A percentile compares a stretch with the other conserved stretches of the same genome.
These are phyloP conservation scores for Miichthys miiuy DNA, from an alignment of 2,797 vertebrate genomes.

Conservation along the genomic window DNA sequence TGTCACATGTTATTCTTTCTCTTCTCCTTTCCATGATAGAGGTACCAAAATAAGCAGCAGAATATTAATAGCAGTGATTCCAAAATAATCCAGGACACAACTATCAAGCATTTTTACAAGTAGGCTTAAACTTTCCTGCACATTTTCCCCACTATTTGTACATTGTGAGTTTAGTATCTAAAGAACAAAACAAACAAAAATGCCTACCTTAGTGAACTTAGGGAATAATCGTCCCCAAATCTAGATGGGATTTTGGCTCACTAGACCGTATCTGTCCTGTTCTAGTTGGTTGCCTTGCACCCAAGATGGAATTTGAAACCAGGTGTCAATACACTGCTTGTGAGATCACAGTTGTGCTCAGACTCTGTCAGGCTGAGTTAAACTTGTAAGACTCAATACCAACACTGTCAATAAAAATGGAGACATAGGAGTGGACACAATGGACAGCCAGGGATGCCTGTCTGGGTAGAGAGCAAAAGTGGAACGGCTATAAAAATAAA, in stretches of 20 bases:
- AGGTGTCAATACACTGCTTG: constrained; percentile 55
- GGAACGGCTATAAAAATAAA: constrained; percentile 11
- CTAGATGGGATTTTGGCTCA: constrained; percentile 56
- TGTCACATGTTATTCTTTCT: constrained; percentile 26
- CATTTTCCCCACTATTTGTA: neutral
- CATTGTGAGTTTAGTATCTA: constrained; percentile 3
- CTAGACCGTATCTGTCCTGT: constrained; percentile 50
- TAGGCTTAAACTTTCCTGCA: neutral
- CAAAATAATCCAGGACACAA: constrained; percentile 24
- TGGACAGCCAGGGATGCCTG: neutral
- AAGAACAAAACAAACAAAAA: constrained; percentile 36
- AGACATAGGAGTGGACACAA: constrained; percentile 10
- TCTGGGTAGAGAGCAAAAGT: neutral
- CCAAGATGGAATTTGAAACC: constrained; percentile 65
- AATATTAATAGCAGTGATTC: constrained; percentile 11
- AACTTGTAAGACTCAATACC: constrained; percentile 48
- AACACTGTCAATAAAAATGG: constrained; percentile 33
- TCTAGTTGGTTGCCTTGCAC: constrained; percentile 58
- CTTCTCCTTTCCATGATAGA: constrained; percentile 29
- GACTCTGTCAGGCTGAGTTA: constrained; percentile 45
- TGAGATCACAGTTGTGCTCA: constrained; percentile 48
- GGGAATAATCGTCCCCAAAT: constrained; percentile 43
- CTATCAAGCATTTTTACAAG: constrained; percentile 4
- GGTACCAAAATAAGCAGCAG: constrained; percentile 8
- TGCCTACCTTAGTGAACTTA: constrained; percentile 32